Conservation (phyloP, 2,888 invertebrate species). For the Amphimallon solstitiale region DNA sequence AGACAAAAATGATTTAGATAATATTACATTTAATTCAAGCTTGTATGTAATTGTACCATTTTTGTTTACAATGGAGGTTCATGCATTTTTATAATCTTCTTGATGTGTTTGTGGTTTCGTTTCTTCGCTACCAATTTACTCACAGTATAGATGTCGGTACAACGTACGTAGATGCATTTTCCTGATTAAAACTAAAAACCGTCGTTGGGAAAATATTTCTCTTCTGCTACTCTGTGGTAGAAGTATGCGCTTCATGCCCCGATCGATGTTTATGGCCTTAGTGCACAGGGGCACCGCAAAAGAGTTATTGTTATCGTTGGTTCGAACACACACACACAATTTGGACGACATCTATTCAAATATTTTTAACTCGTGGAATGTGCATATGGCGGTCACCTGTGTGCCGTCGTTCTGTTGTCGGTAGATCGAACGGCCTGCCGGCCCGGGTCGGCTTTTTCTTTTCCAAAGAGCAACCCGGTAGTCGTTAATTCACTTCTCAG, state of each 20-base stretch:
- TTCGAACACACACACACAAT: conserved; percentile 34
- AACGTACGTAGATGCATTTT: background rate
- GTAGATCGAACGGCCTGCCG: background rate
- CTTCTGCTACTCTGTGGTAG: too few species aligned
- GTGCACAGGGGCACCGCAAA: conserved; percentile 24
- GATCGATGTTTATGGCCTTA: conserved; percentile 32
- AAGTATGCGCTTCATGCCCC: background rate
- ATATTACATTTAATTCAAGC: too few species aligned
- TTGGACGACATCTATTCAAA: conserved; percentile 41
- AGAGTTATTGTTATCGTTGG: conserved; percentile 34
- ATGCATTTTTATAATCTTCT: too few species aligned
- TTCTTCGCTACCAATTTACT: too few species aligned
- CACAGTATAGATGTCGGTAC: too few species aligned
- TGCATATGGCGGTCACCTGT: conserved; percentile 41
- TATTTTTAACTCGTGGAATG: conserved; percentile 39
- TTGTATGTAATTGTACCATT: too few species aligned
- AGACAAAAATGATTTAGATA: too few species aligned
- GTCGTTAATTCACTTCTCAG: conserved; percentile 39
- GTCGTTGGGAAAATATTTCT: background rate
- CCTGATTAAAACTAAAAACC: conserved; percentile 9
- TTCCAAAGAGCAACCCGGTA: conserved; percentile 36
- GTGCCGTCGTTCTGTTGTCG: conserved; percentile 9
- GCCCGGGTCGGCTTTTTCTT: conserved; percentile 20
- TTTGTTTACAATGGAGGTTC: too few species aligned
- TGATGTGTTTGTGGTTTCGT: too few species aligned